phyloP scores from a whole-genome alignment of 2,888 invertebrate species.

The Clistopyga incitator region DNA sequence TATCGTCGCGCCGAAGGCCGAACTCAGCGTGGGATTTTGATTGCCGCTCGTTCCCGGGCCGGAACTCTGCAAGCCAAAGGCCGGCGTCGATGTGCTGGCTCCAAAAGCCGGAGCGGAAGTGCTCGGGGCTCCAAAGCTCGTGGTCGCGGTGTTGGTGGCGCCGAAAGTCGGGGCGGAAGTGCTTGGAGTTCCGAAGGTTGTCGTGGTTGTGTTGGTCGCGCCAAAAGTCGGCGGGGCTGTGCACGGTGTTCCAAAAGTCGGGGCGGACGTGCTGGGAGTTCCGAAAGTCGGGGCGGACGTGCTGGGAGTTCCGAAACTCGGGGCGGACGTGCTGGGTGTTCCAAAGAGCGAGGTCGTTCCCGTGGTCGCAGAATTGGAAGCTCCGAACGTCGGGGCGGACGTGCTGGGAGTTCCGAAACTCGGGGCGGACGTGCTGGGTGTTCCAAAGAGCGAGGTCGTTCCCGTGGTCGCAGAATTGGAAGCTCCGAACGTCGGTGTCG shows the following conservation, averaged over 20 bases:
- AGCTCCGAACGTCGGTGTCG: conserved; percentile 23
- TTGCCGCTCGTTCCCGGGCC: conserved; percentile 11
- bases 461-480: too few relatives aligned
- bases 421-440: too few relatives aligned
- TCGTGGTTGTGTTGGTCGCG: conserved; percentile 22
- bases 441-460: too few relatives aligned
- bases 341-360: too few relatives aligned
- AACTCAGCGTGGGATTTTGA: conserved; percentile 28
- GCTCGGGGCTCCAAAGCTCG: conserved; percentile 68
- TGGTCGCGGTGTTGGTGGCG: conserved; percentile 41
- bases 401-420: too few relatives aligned
- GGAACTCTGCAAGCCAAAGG: conserved; percentile 56
- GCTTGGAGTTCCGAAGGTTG: conserved; percentile 64
- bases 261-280: conserved; percentile 22
- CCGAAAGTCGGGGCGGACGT: too few relatives aligned
- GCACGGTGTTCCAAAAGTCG: conserved; percentile 67
- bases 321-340: too few relatives aligned
- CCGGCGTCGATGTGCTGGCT: conserved; percentile 49
- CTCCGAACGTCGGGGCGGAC: too few relatives aligned
- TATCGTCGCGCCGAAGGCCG: conserved; percentile 56
- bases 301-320: too few relatives aligned
- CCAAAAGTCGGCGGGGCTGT: conserved; percentile 41
- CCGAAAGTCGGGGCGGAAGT: conserved; percentile 65
- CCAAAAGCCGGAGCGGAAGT: conserved; percentile 66
- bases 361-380: neutral